These are phyloP conservation scores for Gouania willdenowi DNA, from an alignment of 2,797 vertebrate genomes.

Conservation along the genomic window DNA sequence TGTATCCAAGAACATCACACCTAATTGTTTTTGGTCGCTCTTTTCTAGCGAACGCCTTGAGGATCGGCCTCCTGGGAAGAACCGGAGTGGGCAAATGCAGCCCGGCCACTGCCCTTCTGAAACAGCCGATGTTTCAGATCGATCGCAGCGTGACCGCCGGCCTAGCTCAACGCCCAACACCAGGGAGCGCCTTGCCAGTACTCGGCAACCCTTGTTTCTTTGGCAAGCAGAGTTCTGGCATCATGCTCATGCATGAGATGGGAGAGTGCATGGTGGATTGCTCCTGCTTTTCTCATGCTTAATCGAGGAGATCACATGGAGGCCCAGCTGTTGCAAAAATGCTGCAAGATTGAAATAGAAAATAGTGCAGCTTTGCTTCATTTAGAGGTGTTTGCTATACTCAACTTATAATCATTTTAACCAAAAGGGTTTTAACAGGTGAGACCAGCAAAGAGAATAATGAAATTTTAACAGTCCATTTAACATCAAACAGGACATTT, in stretches of 20 bases:
- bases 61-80: slow-evolving; percentile 48
- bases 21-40: not conserved
- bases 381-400: no score
- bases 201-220: slow-evolving; percentile 56
- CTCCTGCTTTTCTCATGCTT: slow-evolving; percentile 59
- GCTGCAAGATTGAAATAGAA: no score
- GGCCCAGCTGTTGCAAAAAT: no score
- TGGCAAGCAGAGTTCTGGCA: slow-evolving; percentile 4
- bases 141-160: slow-evolving; percentile 14
- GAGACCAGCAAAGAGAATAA: no score
- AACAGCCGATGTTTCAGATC: not conserved
- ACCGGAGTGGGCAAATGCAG: slow-evolving; percentile 50
- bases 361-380: no score
- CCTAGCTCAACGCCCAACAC: slow-evolving; percentile 10
- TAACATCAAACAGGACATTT: no score
- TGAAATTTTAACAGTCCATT: no score
- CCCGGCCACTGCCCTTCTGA: slow-evolving; percentile 34
- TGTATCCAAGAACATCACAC: no score
- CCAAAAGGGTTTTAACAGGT: no score
- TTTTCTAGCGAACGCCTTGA: slow-evolving; percentile 1
- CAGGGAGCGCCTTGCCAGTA: slow-evolving; percentile 29
- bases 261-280: slow-evolving; percentile 38
- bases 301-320: no score
- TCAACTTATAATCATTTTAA: no score
- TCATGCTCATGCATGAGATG: slow-evolving; percentile 25